Evolutionary conservation across 2,113 vertebrate genomes (phyloP), one percentile per base, ranked within the genome.

Genomic region (Gobio gobio): DNA sequence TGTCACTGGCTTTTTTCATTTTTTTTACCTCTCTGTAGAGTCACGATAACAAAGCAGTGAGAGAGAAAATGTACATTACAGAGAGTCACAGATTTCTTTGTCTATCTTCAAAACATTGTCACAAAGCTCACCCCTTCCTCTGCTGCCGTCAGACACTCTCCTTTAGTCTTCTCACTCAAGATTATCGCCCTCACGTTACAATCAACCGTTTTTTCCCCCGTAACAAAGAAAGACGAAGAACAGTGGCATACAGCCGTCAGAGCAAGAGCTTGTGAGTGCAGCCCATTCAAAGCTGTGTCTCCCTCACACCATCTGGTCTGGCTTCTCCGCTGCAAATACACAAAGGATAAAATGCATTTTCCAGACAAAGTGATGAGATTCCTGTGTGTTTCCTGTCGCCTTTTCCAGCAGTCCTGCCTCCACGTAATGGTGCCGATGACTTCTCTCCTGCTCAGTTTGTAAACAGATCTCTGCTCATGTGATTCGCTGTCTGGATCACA

Each of bases 401-500:
- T 68, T 89, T 83, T 90, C 79, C 88, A 90, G 79, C 68, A 90
- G 61, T 74, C 59, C 61, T 72, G 66, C 68, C 78, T 87, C 70
- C 68, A 85, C 73, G 78, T 87, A 87, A 90, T 87, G 88, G 88
- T 87, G 78, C 77, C 78, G 70, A 85, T 74, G 85, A 86, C 82
- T 80, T 85, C 85, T 86, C 91, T 88, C 74, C 85, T 84, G 90
- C 88, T 92, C 89, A 87, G 93, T 93, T 93, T 94, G 92, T 94
- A 93, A 94, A 94, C 94, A 94, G 92, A 94, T 93, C 93, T 90
- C 88, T 86, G 93, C 93, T 93, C 93, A 94, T 93, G 94, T 94
- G 94, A 95, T 94, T 93, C 83, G 88, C 86, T 85, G 90, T 86
- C 93, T 93, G 91, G 94, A 93, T 93, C 92, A 90, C 87, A 89